Conservation (phyloP, 1,140 invertebrate species). For the Conus betulinus region DNA sequence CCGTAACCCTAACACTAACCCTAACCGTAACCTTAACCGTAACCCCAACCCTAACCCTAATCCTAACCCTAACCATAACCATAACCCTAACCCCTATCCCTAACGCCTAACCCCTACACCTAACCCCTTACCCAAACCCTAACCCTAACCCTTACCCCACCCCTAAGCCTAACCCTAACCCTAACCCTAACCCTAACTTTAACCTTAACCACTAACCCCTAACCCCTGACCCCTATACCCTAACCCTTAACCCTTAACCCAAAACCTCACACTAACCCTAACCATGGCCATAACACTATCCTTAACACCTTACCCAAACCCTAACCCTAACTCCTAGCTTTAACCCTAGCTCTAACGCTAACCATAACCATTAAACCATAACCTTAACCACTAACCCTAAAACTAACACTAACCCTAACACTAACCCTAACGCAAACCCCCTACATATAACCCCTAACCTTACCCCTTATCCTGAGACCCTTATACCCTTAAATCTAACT, state of each 20-base stretch:
- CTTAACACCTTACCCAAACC: slow-evolving; percentile 35
- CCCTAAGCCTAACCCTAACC: slow-evolving; percentile 40
- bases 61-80: slow-evolving; percentile 19
- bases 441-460: slow-evolving; percentile 36
- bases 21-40: slow-evolving; percentile 42
- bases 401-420: too few species aligned
- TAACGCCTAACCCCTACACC: slow-evolving; percentile 36
- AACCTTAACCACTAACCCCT: slow-evolving; percentile 18
- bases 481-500: slow-evolving; percentile 45
- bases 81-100: slow-evolving; percentile 40
- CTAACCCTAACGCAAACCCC: slow-evolving; percentile 18
- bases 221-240: slow-evolving; percentile 31
- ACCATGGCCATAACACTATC: slow-evolving; percentile 46
- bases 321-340: slow-evolving; percentile 43
- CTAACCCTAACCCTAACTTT: slow-evolving; percentile 37
- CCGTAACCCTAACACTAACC: slow-evolving; percentile 48
- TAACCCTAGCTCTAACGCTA: slow-evolving; percentile 35
- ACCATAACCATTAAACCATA: slow-evolving; percentile 33
- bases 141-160: slow-evolving; percentile 40
- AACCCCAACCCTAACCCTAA: slow-evolving; percentile 37
- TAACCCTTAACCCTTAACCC: slow-evolving; percentile 41
- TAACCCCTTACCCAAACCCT: slow-evolving; percentile 27
- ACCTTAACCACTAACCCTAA: slow-evolving; percentile 39
- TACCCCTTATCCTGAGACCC: slow-evolving; percentile 39
- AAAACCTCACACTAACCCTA: slow-evolving; percentile 45